Conservation (phyloP, 1,140 invertebrate species). For the Apis florea region DNA sequence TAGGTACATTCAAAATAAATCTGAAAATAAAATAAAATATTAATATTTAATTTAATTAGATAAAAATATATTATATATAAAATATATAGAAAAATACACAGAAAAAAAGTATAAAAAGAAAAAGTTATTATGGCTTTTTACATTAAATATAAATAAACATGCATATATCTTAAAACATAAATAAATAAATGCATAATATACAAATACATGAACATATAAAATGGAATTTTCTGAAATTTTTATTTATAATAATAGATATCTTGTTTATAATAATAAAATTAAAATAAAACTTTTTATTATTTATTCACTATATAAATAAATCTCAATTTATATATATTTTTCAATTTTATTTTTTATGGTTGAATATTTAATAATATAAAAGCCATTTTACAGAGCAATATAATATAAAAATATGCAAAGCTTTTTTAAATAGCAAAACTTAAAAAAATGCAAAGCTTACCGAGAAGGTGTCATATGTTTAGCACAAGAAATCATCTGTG, state of each 20-base stretch:
- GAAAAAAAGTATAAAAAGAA: neutral
- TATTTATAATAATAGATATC: neutral
- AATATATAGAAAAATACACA: neutral
- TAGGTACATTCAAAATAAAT: constrained; percentile 82
- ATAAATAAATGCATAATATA: neutral
- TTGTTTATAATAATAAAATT: neutral
- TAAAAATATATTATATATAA: neutral
- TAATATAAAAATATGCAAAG: neutral
- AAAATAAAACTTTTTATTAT: too few relatives aligned
- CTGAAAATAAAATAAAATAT: constrained; percentile 74
- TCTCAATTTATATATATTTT: neutral
- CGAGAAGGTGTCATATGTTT: constrained; percentile 54
- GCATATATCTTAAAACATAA: neutral
- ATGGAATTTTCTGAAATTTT: neutral
- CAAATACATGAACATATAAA: neutral
- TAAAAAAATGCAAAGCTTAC: constrained; percentile 56
- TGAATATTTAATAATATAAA: neutral
- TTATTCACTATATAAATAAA: neutral
- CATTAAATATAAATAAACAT: neutral
- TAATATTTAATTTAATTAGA: neutral
- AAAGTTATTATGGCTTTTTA: neutral
- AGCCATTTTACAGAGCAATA: neutral
- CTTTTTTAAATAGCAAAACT: neutral
- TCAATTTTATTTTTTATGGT: neutral
- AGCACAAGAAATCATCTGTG: constrained; percentile 52